Conservation (phyloP, 2,888 invertebrate species). For the Empis stercorea region DNA sequence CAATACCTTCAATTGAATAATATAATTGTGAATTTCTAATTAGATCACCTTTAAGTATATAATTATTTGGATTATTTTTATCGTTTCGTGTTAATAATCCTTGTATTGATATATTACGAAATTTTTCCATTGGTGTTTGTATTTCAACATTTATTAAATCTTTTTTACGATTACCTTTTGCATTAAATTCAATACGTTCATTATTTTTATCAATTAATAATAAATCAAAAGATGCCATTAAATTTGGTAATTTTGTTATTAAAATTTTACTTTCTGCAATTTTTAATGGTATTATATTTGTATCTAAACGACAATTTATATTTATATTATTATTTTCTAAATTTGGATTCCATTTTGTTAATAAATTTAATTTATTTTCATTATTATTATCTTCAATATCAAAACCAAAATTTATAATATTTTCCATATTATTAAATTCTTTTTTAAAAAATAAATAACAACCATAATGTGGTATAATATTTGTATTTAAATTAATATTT, state of each 20-base stretch:
- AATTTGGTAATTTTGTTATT: constrained; percentile 22
- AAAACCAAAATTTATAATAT: constrained; percentile 48
- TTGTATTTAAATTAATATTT: constrained; percentile 48
- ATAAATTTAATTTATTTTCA: constrained; percentile 37
- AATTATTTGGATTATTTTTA: too few species aligned
- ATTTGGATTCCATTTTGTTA: background rate
- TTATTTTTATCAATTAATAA: constrained; percentile 21
- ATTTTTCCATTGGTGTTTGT: constrained; percentile 30
- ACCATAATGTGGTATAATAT: constrained; percentile 49
- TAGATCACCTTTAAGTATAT: constrained; percentile 34
- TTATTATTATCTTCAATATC: constrained; percentile 44
- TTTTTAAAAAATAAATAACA: constrained; percentile 53
- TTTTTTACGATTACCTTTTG: constrained; percentile 25
- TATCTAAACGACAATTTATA: constrained; percentile 31
- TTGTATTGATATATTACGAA: constrained; percentile 31
- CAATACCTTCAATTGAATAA: constrained; percentile 35
- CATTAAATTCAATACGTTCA: constrained; percentile 25
- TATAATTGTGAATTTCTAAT: constrained; percentile 33
- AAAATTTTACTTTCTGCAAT: constrained; percentile 24
- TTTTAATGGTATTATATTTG: constrained; percentile 29
- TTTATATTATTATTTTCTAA: constrained; percentile 16
- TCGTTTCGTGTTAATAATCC: constrained; percentile 25
- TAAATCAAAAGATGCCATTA: constrained; percentile 25
- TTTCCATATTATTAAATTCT: constrained; percentile 52
- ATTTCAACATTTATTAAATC: constrained; percentile 31